Evolutionary conservation across 2,797 vertebrate species (phyloP).

Genomic region (Echiichthys vipera): DNA sequence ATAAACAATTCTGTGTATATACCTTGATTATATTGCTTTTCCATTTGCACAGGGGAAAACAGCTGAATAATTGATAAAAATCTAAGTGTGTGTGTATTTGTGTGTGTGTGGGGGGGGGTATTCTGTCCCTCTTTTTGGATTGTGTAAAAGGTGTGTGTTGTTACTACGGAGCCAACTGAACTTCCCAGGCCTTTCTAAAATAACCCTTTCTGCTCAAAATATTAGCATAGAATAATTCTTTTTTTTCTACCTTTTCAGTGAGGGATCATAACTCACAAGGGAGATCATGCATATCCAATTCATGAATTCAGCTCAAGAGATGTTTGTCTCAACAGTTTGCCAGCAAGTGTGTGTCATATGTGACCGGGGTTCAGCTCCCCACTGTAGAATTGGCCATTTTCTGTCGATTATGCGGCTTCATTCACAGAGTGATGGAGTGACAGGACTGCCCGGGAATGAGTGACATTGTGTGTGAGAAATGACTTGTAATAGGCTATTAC

Average conservation of each 20-base stretch:
- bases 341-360: background rate
- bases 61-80: conserved; percentile 70
- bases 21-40: conserved; percentile 52
- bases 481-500: conserved; percentile 60
- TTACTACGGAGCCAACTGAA: conserved; percentile 30
- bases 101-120: no score
- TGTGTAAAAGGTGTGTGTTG: conserved; percentile 12
- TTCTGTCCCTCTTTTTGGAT: conserved; percentile 27
- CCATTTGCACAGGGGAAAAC: conserved; percentile 48
- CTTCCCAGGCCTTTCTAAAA: background rate
- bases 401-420: conserved; percentile 40
- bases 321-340: background rate
- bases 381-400: conserved; percentile 37
- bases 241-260: conserved; percentile 2
- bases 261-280: background rate
- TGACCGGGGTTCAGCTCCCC: conserved; percentile 1
- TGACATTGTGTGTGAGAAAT: conserved; percentile 40
- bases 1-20: conserved; percentile 37
- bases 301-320: background rate
- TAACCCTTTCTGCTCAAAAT: background rate
- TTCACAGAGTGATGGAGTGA: conserved; percentile 38
- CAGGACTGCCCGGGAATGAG: conserved; percentile 25
- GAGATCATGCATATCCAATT: background rate
- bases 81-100: conserved; percentile 46
- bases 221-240: conserved; percentile 5